Base-by-base conservation (phyloP, 1,140 invertebrate genomes). In the Pomacea maculata region DNA sequence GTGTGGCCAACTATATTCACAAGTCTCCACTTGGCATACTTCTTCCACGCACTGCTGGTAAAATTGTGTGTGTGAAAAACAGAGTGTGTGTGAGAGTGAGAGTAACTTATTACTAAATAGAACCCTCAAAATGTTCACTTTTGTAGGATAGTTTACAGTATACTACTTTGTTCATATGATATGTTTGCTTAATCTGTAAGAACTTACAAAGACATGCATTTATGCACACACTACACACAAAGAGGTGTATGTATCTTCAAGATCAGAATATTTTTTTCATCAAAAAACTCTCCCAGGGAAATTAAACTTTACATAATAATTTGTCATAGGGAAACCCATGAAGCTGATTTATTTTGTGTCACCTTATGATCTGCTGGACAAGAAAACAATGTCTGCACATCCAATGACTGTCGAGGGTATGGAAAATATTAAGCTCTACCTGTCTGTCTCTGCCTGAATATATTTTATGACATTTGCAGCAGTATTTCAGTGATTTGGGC, bases 301-400 rank as follows among this genome's bases (percentile, higher is more conserved):
- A 45, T 4, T 45, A 45, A 45, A 45, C 6, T 45, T 45, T 45
- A 45, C 6, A 6, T 45, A 45, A 45, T 45, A 45, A 45, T 45
- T 45, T 45, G 83, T 92, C 91, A 54, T 90, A 95, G 94, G 96
- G 63, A 96, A 97, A 89, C 95, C 97, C 0, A 96, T 98, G 95
- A 96, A 96, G 86, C 90, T 99, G 19, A 97, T 96, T 0, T 99
- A 98, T 90, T 98, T 98, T 89, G 96, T 98, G 29, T 96, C 96
- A n/a, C 97, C 97, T 0, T 98, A 98, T 89, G 96, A 98, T 89
- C 92, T 98, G 25, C 92, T 98, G 83, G 95, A 97, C 91, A 93
- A 94, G 79, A 94, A 95, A 81, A 94, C 93, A 80, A 94, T 94
- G 86, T 93, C 94, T n/a, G 93, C 95, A 21, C 94, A 95, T 88